Evolutionary conservation across 2,113 vertebrate species (phyloP).

Genomic region (Oxygymnocypris stewartii): DNA sequence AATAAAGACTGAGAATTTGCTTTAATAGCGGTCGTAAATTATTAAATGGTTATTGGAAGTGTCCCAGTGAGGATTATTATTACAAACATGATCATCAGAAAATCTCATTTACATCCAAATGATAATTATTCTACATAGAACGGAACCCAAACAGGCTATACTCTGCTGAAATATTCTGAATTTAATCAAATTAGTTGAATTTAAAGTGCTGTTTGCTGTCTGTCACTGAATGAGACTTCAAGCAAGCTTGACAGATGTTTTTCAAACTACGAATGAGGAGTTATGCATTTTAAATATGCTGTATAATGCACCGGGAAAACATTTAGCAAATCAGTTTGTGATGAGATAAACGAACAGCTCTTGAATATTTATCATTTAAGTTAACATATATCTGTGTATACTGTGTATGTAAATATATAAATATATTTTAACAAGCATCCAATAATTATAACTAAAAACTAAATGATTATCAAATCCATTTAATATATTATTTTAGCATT

Average conservation of each 20-base stretch:
- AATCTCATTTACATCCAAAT: conserved; percentile 13
- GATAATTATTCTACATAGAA: conserved; percentile 9
- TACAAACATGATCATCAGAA: conserved; percentile 15
- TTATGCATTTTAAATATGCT: background rate
- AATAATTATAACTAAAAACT: too few relatives aligned
- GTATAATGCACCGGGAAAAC: background rate
- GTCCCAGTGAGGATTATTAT: background rate
- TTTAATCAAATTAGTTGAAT: conserved; percentile 12
- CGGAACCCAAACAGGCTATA: background rate
- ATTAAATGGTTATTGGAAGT: background rate
- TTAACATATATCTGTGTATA: too few relatives aligned
- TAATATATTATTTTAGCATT: too few relatives aligned
- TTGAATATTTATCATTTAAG: too few relatives aligned
- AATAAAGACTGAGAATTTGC: background rate
- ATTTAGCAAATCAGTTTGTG: too few relatives aligned
- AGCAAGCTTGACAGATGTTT: background rate
- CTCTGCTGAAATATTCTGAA: background rate
- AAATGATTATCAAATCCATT: too few relatives aligned
- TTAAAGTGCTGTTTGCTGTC: conserved; percentile 14
- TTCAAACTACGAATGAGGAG: background rate
- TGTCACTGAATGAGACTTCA: conserved; percentile 1
- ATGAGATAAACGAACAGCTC: too few relatives aligned
- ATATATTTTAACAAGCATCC: too few relatives aligned
- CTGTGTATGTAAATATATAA: too few relatives aligned
- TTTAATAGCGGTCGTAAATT: background rate